Base-by-base conservation (phyloP, 2,113 vertebrate species). In the Circaetus gallicus region DNA sequence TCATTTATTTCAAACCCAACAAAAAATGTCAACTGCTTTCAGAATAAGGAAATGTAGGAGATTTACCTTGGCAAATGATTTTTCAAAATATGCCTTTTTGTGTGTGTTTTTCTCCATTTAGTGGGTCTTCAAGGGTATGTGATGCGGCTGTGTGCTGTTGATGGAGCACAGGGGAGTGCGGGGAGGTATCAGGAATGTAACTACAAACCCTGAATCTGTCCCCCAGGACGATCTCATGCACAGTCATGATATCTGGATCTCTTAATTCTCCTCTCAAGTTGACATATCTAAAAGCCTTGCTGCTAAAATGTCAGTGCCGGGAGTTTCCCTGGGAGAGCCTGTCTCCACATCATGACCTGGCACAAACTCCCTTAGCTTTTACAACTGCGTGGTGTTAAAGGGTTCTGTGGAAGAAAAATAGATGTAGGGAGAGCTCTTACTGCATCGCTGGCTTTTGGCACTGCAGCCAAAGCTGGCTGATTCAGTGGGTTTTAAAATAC, bases 251-350 rank as follows among this genome's bases (percentile, higher is more conserved):
- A 93, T 91, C 91, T 80, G 70, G 36, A 78, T 90, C 89, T 93
- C 86, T 82, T 83, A 76, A 76, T 93, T 80, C 86, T 82, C 66
- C 34, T 96, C 87, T 91, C 38, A 82, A 67, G 74, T 1, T 91
- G 95, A 94, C 78, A 62, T 67, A 87, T 90, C 91, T 66, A 65
- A 88, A 90, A 93, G 62, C 38, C 87, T 70, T 62, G 53, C 85
- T 94, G 78, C 83, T 95, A 24, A 93, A 95, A 96, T 96, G 93
- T 93, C 90, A 82, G 62, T 21, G 82, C 87, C 0, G 32, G 93
- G 93, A 96, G 73, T 85, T 97, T 95, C 89, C 96, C 93, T 95
- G 78, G 86, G 94, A 95, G 93, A 95, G 53, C 82, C 83, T 61
- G 36, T 92, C 84, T 96, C 89, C 78, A 11, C 91, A 87, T 88